Conservation (phyloP, 2,888 invertebrate species). For the Melitaea athalia region DNA sequence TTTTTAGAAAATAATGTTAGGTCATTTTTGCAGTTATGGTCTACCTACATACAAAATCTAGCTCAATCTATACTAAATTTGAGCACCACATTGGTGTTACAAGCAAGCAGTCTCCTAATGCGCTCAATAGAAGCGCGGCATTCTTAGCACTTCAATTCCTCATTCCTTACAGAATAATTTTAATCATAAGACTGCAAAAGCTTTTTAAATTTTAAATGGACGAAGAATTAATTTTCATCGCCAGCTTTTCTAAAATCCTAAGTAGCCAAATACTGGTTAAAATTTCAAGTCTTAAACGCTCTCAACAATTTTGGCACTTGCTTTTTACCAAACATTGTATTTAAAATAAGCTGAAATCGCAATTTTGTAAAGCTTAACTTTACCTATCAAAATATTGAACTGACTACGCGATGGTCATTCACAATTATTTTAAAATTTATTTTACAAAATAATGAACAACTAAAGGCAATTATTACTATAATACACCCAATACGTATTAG, state of each 20-base stretch:
- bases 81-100: conserved; percentile 38
- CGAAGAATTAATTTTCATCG: conserved; percentile 4
- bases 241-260: conserved; percentile 5
- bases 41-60: conserved; percentile 17
- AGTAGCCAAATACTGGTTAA: conserved; percentile 26
- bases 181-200: conserved; percentile 17
- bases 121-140: conserved; percentile 36
- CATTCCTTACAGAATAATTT: conserved; percentile 21
- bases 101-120: conserved; percentile 41
- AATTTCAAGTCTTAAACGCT: conserved; percentile 24
- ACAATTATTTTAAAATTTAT: not conserved
- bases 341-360: conserved; percentile 34
- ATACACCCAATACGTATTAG: not conserved
- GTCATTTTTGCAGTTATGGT: conserved; percentile 14
- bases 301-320: conserved; percentile 34
- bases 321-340: conserved; percentile 6
- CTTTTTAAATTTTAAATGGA: not conserved
- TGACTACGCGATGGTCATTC: conserved; percentile 6
- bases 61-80: conserved; percentile 18
- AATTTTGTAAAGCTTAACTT: not conserved
- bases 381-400: conserved; percentile 3
- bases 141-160: conserved; percentile 39
- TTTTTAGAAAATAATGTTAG: not conserved
- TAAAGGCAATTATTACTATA: not conserved
- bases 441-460: not conserved